Percentiles rank a stretch among this genome's conserved stretches.
Evolutionary conservation across 2,113 vertebrate genomes (phyloP).

Genomic region (Nothobranchius furzeri): DNA sequence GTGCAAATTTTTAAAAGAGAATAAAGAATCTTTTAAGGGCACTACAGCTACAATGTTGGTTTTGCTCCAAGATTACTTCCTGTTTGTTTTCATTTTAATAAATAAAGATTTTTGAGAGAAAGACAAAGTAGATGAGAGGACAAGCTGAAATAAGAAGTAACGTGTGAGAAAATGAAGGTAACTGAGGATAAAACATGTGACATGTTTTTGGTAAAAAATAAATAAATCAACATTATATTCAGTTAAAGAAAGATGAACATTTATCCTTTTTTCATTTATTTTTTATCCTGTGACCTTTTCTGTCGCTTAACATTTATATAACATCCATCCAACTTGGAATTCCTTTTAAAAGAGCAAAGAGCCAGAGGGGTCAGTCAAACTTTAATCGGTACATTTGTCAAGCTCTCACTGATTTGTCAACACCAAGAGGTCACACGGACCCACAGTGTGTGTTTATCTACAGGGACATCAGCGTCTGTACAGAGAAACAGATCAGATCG

Average conservation of each 20-base stretch:
- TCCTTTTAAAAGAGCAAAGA: conserved; percentile 52
- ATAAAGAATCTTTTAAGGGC: conserved; percentile 7
- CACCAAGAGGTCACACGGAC: conserved; percentile 6
- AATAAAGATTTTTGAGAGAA: not conserved
- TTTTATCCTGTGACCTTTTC: conserved; percentile 35
- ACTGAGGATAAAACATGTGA: not conserved
- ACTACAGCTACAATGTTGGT: not conserved
- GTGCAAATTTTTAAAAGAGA: not conserved
- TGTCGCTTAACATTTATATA: conserved; percentile 25
- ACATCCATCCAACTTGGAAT: conserved; percentile 41
- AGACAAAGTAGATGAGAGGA: not conserved
- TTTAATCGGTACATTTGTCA: conserved; percentile 46
- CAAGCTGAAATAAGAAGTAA: too few species aligned
- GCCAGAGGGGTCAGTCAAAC: conserved; percentile 42
- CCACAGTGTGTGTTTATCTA: conserved; percentile 9
- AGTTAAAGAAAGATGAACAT: conserved; percentile 32
- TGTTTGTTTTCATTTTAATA: not conserved
- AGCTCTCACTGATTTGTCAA: conserved; percentile 24
- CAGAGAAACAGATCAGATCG: not conserved
- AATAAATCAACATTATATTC: conserved; percentile 19
- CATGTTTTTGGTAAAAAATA: conserved; percentile 15
- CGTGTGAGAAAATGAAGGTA: too few species aligned
- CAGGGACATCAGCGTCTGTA: not conserved
- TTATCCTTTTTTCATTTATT: not conserved
- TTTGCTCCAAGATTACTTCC: not conserved